A percentile compares a stretch with the other conserved stretches of the same genome.
Evolutionary conservation across 2,797 vertebrate species (phyloP).

Genomic region (Chelon auratus): DNA sequence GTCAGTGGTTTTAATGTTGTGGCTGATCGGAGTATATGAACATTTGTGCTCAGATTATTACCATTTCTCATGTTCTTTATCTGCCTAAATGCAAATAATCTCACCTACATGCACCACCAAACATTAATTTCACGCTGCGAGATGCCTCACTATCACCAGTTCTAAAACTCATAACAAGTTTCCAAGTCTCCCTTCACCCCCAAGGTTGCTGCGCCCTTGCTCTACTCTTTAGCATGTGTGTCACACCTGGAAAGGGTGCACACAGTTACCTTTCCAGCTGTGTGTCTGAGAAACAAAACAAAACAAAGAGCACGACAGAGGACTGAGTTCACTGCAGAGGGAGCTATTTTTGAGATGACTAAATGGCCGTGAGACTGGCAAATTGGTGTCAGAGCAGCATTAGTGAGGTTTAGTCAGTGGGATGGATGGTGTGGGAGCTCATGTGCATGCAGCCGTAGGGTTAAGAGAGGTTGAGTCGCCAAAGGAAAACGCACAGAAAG

Average conservation of each 20-base stretch:
- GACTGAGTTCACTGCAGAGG: conserved; percentile 16
- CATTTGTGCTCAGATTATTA: conserved; percentile 26
- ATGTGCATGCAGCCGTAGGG: conserved; percentile 64
- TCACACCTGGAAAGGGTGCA: conserved; percentile 46
- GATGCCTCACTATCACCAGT: conserved; percentile 25
- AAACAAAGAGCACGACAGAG: conserved; percentile 12
- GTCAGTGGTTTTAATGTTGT: neutral
- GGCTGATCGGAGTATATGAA: neutral
- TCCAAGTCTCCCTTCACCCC: conserved; percentile 14
- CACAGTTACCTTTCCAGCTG: conserved; percentile 28
- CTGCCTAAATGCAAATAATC: conserved; percentile 50
- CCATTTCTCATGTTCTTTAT: conserved; percentile 33
- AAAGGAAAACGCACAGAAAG: conserved; percentile 40
- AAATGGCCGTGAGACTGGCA: conserved; percentile 33
- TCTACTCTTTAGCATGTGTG: conserved; percentile 49
- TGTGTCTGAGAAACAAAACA: conserved; percentile 4
- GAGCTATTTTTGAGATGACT: conserved; percentile 22
- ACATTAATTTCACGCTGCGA: conserved; percentile 59
- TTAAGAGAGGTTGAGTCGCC: conserved; percentile 45
- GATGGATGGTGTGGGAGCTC: conserved; percentile 65
- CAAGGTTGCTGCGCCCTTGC: conserved; percentile 69
- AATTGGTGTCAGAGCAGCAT: conserved; percentile 11
- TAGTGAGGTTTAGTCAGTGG: conserved; percentile 57
- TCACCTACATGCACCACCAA: conserved; percentile 39
- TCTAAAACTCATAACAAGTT: conserved; percentile 38